Evolutionary conservation across 1,140 invertebrate species (phyloP).

Genomic region (Drosophila prosaltans): DNA sequence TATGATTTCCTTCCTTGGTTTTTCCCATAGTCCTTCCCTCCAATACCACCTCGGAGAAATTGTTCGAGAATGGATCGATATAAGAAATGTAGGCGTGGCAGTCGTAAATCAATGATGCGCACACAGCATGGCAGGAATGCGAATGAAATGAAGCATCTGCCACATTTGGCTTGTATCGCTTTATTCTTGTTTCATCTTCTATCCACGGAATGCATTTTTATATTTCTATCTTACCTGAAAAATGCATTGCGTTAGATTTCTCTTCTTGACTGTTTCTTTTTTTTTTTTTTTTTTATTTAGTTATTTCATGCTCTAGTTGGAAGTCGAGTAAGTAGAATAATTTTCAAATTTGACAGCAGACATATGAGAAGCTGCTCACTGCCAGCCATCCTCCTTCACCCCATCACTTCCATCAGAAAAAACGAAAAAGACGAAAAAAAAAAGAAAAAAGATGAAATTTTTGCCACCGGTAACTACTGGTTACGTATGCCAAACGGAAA

Average conservation of each 20-base stretch:
- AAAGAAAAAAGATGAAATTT: constrained; percentile 1
- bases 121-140: constrained; percentile 37
- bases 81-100: constrained; percentile 30
- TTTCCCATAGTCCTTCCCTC: constrained; percentile 43
- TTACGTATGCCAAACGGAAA: constrained; percentile 66
- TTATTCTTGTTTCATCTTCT: constrained; percentile 33
- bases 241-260: constrained; percentile 37
- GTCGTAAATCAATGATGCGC: constrained; percentile 65
- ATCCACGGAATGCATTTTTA: constrained; percentile 46
- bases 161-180: constrained; percentile 50
- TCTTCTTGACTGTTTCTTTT: constrained; percentile 39
- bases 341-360: constrained; percentile 78
- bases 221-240: constrained; percentile 18
- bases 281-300: constrained; percentile 38
- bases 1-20: constrained; percentile 27
- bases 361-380: constrained; percentile 54
- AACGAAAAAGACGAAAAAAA: constrained; percentile 16
- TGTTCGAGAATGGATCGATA: constrained; percentile 48
- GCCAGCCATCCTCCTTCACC: constrained; percentile 17
- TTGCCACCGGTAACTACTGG: constrained; percentile 46
- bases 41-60: constrained; percentile 52
- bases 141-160: constrained; percentile 69
- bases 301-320: constrained; percentile 65
- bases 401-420: background rate
- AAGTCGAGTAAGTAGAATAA: constrained; percentile 69